These are phyloP conservation scores for Salticus scenicus DNA, from an alignment of 2,888 invertebrate genomes.

Conservation along the genomic window DNA sequence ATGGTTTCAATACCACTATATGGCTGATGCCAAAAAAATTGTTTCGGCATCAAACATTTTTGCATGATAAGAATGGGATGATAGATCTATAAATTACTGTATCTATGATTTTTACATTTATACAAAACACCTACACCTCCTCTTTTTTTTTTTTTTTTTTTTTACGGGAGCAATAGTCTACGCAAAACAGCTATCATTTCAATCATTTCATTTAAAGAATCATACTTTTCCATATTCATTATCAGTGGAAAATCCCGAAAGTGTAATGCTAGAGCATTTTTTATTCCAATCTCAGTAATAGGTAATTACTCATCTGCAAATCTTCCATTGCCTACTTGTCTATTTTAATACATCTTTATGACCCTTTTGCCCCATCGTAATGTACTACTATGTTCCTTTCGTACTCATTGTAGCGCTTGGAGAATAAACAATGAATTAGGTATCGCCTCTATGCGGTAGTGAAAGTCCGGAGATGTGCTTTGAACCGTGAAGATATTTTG, in stretches of 20 bases:
- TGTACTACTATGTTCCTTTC: background rate
- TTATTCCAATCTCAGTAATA: background rate
- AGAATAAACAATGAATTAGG: background rate
- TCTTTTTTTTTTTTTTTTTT: too few species aligned
- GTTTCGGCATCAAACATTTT: too few species aligned
- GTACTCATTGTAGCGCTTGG: background rate
- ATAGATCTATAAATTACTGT: too few species aligned
- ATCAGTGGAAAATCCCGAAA: background rate
- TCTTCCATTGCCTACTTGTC: background rate
- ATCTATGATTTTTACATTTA: too few species aligned
- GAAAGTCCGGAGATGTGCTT: background rate
- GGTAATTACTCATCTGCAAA: slow-evolving; percentile 3
- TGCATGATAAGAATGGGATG: too few species aligned
- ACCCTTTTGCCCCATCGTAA: background rate
- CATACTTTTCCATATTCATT: background rate
- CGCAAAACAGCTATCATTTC: too few species aligned
- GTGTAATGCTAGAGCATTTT: background rate
- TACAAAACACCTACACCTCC: too few species aligned
- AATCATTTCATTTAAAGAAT: background rate
- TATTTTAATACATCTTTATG: background rate
- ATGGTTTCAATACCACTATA: too few species aligned
- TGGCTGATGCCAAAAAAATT: too few species aligned
- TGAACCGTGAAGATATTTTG: slow-evolving; percentile 23
- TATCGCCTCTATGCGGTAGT: background rate
- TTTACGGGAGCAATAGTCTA: too few species aligned